Evolutionary conservation across 2,797 vertebrate species (phyloP).

Genomic region (Numenius phaeopus): DNA sequence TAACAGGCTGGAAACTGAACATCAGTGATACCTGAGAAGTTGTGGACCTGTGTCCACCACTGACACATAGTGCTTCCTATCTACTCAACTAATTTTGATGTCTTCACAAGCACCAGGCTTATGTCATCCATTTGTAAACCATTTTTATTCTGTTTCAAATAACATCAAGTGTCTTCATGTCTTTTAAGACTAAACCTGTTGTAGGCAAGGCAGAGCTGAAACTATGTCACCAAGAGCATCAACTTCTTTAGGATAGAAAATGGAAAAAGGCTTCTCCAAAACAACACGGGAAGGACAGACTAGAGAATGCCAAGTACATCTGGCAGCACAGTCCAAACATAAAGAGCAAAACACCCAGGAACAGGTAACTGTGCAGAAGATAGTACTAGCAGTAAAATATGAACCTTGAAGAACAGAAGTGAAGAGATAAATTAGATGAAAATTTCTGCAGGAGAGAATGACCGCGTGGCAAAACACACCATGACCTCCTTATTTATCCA

Average conservation of each 20-base stretch:
- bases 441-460: neutral
- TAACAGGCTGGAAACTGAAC: neutral
- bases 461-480: neutral
- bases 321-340: neutral
- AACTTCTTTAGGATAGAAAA: neutral
- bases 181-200: neutral
- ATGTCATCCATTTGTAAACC: neutral
- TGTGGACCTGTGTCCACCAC: neutral
- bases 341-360: neutral
- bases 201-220: neutral
- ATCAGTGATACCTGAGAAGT: neutral
- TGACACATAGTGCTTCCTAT: neutral
- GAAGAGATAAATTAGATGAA: neutral
- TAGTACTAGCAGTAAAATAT: neutral
- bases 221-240: neutral
- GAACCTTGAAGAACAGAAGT: neutral
- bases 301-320: neutral
- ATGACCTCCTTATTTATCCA: neutral
- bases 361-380: neutral
- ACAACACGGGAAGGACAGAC: neutral
- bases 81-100: neutral
- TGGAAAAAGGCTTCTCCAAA: neutral
- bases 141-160: neutral
- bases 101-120: neutral
- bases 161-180: neutral